A percentile compares a stretch with the other conserved stretches of the same genome.
Conservation (phyloP, 2,888 invertebrate genomes). For the Hemaris fuciformis region DNA sequence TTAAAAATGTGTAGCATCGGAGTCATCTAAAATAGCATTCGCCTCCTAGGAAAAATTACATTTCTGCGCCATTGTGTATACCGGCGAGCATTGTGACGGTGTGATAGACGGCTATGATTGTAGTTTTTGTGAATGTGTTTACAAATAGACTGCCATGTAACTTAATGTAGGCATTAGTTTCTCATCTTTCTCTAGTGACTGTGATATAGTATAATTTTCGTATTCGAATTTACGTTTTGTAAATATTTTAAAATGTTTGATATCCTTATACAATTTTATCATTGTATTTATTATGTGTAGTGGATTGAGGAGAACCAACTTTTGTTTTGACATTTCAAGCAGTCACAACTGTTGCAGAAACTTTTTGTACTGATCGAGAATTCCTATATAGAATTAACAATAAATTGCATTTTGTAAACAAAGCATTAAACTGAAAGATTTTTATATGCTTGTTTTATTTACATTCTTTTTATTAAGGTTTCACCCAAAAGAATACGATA, state of each 20-base stretch:
- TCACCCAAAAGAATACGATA: background rate
- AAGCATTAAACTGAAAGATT: slow-evolving; percentile 9
- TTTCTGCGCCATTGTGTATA: too few relatives aligned
- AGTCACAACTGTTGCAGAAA: slow-evolving; percentile 46
- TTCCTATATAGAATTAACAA: slow-evolving; percentile 54
- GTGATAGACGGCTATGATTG: slow-evolving; percentile 44
- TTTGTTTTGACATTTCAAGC: slow-evolving; percentile 32
- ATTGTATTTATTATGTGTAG: slow-evolving; percentile 65
- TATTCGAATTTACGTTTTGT: slow-evolving; percentile 65
- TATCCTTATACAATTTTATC: slow-evolving; percentile 79
- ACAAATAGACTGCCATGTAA: slow-evolving; percentile 69
- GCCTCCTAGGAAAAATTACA: too few relatives aligned
- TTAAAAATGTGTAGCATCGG: too few relatives aligned
- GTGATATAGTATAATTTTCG: slow-evolving; percentile 79
- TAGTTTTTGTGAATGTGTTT: slow-evolving; percentile 65
- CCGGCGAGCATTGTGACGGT: slow-evolving; percentile 32
- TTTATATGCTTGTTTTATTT: background rate
- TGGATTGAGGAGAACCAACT: slow-evolving; percentile 38
- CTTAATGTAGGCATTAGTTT: slow-evolving; percentile 59
- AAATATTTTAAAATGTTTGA: slow-evolving; percentile 75
- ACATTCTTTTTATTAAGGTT: background rate
- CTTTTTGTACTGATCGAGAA: slow-evolving; percentile 56
- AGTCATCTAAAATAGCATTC: too few relatives aligned
- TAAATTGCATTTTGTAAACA: slow-evolving; percentile 6
- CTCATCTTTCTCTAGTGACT: slow-evolving; percentile 78